A percentile compares a stretch with the other conserved stretches of the same genome.
Evolutionary conservation across 2,888 invertebrate species (phyloP).

Genomic region (Coremacera marginata): DNA sequence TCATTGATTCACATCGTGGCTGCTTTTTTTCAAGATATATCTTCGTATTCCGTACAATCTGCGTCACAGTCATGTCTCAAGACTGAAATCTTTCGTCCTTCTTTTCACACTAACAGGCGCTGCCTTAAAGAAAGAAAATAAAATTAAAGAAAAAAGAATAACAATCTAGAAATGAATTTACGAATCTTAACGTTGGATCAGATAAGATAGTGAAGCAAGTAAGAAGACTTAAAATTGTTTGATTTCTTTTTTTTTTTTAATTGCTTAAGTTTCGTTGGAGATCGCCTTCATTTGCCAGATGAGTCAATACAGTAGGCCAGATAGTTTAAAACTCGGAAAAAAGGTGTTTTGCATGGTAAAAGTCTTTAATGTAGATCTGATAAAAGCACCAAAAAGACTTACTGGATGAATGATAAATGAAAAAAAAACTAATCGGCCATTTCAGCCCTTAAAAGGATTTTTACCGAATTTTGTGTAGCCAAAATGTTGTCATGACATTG

Average conservation of each 20-base stretch:
- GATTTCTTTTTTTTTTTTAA: background rate
- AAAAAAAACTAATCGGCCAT: too few relatives aligned
- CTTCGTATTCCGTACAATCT: background rate
- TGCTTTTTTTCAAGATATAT: background rate
- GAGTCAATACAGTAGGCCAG: background rate
- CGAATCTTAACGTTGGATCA: slow-evolving; percentile 21
- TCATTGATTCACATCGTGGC: slow-evolving; percentile 37
- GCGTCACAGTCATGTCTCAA: slow-evolving; percentile 26
- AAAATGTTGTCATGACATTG: too few relatives aligned
- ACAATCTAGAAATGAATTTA: background rate
- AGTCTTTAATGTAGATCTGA: too few relatives aligned
- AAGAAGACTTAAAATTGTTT: background rate
- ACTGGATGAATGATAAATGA: too few relatives aligned
- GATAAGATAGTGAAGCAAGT: slow-evolving; percentile 22
- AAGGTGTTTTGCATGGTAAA: too few relatives aligned
- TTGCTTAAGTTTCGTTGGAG: background rate
- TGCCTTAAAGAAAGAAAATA: background rate
- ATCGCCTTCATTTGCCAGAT: background rate
- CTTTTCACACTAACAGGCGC: slow-evolving; percentile 31
- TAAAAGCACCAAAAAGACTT: too few relatives aligned
- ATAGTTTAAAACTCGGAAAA: too few relatives aligned
- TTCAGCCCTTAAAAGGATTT: too few relatives aligned
- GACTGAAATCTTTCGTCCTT: slow-evolving; percentile 26
- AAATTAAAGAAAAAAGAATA: background rate
- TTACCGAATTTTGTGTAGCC: too few relatives aligned